A percentile compares a stretch with the other conserved stretches of the same genome.
These are phyloP conservation scores for Nyctalus aviator DNA, from an alignment of 2,797 vertebrate genomes.

Conservation along the genomic window DNA sequence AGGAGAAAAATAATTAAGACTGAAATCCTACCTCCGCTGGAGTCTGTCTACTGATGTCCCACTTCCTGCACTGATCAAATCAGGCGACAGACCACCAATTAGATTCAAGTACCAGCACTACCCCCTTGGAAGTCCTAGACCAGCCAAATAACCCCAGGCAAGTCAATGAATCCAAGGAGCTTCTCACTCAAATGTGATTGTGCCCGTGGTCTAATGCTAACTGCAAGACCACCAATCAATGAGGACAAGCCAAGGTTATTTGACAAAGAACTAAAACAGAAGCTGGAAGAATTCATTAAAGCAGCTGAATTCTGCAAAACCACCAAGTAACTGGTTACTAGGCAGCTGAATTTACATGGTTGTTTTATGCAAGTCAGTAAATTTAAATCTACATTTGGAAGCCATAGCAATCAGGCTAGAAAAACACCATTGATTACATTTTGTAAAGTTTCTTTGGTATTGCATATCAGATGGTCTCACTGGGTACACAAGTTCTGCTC, in stretches of 20 bases:
- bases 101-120: constrained; percentile 39
- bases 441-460: background rate
- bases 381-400: background rate
- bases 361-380: background rate
- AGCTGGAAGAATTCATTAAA: background rate
- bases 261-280: constrained; percentile 42
- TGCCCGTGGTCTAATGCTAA: background rate
- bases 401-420: background rate
- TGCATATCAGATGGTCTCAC: background rate
- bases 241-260: background rate
- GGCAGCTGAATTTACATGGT: background rate
- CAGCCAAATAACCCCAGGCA: background rate
- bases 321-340: background rate
- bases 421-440: background rate
- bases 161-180: background rate
- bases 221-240: background rate
- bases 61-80: constrained; percentile 70
- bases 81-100: constrained; percentile 55
- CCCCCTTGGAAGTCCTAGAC: background rate
- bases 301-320: constrained; percentile 8
- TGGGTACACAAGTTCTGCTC: background rate
- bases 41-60: constrained; percentile 76
- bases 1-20: constrained; percentile 82
- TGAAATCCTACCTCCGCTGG: constrained; percentile 77
- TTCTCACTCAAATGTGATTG: background rate